phyloP scores from a whole-genome alignment of 2,113 vertebrate species.

The Calyptommatus sinebrachiatus region DNA sequence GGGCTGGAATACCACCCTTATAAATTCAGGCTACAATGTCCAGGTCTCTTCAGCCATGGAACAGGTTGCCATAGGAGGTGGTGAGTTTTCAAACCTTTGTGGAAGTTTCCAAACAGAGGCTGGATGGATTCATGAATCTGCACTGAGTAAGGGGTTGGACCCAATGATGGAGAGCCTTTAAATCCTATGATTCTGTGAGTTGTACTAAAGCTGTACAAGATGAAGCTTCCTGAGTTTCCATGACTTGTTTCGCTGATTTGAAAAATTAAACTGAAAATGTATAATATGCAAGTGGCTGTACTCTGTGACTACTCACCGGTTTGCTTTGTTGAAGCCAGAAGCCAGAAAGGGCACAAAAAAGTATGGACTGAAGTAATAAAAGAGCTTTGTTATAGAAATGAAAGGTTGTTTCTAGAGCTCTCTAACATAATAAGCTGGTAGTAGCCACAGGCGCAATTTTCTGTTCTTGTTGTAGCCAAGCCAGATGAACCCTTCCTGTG shows the following conservation, averaged over 20 bases:
- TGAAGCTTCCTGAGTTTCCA: too few species aligned
- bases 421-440: conserved; percentile 51
- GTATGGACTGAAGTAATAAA: background rate
- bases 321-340: conserved; percentile 7
- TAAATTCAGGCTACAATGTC: too few species aligned
- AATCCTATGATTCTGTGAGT: too few species aligned
- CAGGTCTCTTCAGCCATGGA: too few species aligned
- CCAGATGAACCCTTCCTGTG: conserved; percentile 64
- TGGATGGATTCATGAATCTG: too few species aligned
- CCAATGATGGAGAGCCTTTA: too few species aligned
- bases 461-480: conserved; percentile 63
- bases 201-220: too few species aligned
- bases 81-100: too few species aligned
- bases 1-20: too few species aligned
- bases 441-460: conserved; percentile 65
- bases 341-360: background rate
- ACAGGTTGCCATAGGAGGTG: too few species aligned
- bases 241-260: background rate
- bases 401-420: background rate
- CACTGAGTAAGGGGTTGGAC: too few species aligned
- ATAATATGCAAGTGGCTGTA: background rate
- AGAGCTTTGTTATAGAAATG: background rate
- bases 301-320: background rate
- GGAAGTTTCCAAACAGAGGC: too few species aligned
- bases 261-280: background rate